A percentile compares a stretch with the other conserved stretches of the same genome.
These are phyloP conservation scores for Melanophora roralis DNA, from an alignment of 2,888 invertebrate genomes.

Conservation along the genomic window DNA sequence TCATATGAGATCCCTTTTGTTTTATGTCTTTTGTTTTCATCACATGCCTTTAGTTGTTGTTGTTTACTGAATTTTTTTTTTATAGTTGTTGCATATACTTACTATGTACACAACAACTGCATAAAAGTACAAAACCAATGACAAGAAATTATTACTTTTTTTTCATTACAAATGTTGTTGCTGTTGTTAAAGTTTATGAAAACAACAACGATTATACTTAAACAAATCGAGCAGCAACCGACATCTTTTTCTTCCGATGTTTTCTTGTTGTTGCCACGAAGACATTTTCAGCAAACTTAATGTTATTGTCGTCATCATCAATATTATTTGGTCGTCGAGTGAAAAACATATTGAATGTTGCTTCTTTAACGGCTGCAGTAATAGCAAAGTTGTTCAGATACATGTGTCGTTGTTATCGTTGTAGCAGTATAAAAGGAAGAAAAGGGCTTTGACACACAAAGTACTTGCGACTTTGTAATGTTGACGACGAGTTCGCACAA, in stretches of 20 bases:
- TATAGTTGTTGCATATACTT: conserved; percentile 37
- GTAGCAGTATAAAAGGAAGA: too few relatives aligned
- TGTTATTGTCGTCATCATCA: conserved; percentile 56
- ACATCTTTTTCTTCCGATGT: conserved; percentile 19
- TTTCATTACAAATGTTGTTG: conserved; percentile 56
- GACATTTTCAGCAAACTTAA: conserved; percentile 52
- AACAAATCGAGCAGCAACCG: conserved; percentile 50
- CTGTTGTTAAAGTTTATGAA: background rate
- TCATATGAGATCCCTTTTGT: too few relatives aligned
- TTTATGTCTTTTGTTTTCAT: background rate
- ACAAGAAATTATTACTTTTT: conserved; percentile 65
- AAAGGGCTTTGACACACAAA: background rate
- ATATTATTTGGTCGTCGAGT: conserved; percentile 37
- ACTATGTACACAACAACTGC: background rate
- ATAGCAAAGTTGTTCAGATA: background rate
- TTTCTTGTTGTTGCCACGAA: conserved; percentile 24
- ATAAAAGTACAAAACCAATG: conserved; percentile 51
- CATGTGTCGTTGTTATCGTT: too few relatives aligned
- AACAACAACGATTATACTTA: conserved; percentile 16
- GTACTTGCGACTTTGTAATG: conserved; percentile 56
- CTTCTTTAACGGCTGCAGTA: conserved; percentile 27
- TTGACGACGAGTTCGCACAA: conserved; percentile 63
- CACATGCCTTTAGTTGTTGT: background rate
- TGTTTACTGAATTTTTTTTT: conserved; percentile 27
- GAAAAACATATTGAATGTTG: conserved; percentile 41